Evolutionary conservation across 2,797 vertebrate species (phyloP).

Genomic region (Prunella strophiata): DNA sequence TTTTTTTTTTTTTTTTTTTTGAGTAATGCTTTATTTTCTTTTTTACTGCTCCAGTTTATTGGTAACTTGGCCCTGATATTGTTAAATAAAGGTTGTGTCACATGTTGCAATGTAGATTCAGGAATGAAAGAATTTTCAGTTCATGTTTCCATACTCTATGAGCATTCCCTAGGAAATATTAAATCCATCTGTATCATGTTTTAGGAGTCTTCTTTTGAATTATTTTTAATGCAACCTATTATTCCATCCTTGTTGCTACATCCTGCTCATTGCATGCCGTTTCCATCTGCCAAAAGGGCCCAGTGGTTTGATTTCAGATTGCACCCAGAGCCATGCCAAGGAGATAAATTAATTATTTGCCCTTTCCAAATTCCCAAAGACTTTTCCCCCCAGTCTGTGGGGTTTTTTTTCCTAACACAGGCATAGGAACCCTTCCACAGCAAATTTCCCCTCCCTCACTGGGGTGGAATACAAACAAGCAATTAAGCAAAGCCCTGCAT

Average conservation of each 20-base stretch:
- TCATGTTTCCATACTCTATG: neutral
- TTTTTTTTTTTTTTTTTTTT: neutral
- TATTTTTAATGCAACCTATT: neutral
- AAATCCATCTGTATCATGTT: neutral
- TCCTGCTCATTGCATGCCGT: neutral
- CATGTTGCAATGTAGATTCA: fast-evolving
- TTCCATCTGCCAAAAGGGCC: neutral
- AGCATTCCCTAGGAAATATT: neutral
- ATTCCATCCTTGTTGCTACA: neutral
- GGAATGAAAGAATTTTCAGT: neutral
- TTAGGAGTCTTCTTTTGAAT: neutral
- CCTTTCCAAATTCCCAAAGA: conserved; percentile 56
- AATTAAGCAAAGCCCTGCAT: conserved; percentile 67
- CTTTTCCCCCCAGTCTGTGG: neutral
- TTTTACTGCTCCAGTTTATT: neutral
- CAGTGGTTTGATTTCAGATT: conserved; percentile 17
- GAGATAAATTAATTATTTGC: conserved; percentile 62
- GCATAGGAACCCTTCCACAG: conserved; percentile 36
- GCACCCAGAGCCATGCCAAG: neutral
- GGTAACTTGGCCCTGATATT: neutral
- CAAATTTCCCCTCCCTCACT: conserved; percentile 9
- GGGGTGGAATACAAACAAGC: conserved; percentile 47
- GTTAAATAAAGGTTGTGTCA: neutral
- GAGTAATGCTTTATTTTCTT: neutral
- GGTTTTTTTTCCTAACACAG: conserved; percentile 44